Evolutionary conservation across 1,140 invertebrate genomes (phyloP), one percentile per base, ranked within the genome.

Genomic region (Oscheius sp.): DNA sequence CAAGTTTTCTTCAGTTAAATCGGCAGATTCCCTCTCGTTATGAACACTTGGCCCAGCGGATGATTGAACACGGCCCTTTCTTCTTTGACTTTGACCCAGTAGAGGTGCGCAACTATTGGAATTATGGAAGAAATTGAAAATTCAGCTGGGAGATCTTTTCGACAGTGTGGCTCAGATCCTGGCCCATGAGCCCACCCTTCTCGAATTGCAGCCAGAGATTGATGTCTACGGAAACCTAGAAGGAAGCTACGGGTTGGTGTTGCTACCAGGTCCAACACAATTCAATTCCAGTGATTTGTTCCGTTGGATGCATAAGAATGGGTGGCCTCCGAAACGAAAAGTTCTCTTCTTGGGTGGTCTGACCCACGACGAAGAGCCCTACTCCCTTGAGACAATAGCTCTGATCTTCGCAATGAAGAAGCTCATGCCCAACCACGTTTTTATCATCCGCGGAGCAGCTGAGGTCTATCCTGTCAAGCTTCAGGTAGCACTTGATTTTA

Each of bases 221-320:
- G 26, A 32, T 46, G 31, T 68, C 66, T 68, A 68, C 26, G 66
- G 66, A 13, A 55, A 68, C 31, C 4, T 68, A 10, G 29, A 36
- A 62, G 66, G 66, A 3, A 46, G 55, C 29, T 68, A 68, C 23
- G 49, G 49, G 49, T 42, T 42, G n/a, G 38, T 42, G 10, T 10
- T 42, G n/a, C 10, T 42, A 10, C 38, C 38, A 10, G 38, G 38
- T 42, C 38, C n/a, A n/a, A n/a, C n/a, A n/a, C n/a, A n/a, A n/a
- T n/a, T n/a, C 10, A 42, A 10, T 42, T 42, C n/a, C 26, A 15
- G 35, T 4, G 66, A 68, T 31, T 34, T 68, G 2, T 35, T 59
- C 34, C 66, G 66, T n/a, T 68, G 66, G 66, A 31, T 68, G 3
- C 46, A 68, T 55, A 68, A 32, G 29, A 26, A 68, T 46, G 66